Conservation (phyloP, 2,888 invertebrate species). For the Sesia apiformis region DNA sequence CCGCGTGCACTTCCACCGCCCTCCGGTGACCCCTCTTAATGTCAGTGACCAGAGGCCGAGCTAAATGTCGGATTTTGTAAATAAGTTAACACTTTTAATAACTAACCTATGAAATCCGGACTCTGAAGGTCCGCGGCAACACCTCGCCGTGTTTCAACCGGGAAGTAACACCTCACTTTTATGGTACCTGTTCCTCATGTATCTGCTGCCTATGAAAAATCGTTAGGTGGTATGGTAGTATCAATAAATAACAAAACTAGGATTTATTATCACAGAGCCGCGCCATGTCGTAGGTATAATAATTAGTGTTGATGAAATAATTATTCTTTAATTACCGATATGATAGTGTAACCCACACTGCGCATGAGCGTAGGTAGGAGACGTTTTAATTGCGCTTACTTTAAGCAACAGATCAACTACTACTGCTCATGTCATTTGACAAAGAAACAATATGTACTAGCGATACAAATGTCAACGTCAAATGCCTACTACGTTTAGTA, state of each 20-base stretch:
- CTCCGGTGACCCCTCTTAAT: conserved; percentile 24
- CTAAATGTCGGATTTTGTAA: conserved; percentile 28
- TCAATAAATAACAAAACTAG: background rate
- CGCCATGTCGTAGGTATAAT: background rate
- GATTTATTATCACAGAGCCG: background rate
- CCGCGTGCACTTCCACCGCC: background rate
- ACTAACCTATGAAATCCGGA: conserved; percentile 20
- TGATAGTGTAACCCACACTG: no score
- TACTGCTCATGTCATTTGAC: no score
- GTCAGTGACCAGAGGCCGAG: conserved; percentile 25
- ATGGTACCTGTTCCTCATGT: background rate
- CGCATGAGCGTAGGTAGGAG: no score
- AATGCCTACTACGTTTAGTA: no score
- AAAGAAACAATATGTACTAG: no score
- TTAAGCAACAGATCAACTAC: no score
- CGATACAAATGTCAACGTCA: no score
- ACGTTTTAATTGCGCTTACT: no score
- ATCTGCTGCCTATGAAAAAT: background rate
- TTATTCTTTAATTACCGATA: no score
- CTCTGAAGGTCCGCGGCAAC: conserved; percentile 15
- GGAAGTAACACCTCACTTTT: conserved; percentile 34
- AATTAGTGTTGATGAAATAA: no score
- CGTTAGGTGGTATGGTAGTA: background rate
- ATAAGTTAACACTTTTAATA: conserved; percentile 25
- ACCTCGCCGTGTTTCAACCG: conserved; percentile 28